Evolutionary conservation across 2,888 invertebrate genomes (phyloP), one percentile per base, ranked within the genome.

Genomic region (Heteromurus nitidus): DNA sequence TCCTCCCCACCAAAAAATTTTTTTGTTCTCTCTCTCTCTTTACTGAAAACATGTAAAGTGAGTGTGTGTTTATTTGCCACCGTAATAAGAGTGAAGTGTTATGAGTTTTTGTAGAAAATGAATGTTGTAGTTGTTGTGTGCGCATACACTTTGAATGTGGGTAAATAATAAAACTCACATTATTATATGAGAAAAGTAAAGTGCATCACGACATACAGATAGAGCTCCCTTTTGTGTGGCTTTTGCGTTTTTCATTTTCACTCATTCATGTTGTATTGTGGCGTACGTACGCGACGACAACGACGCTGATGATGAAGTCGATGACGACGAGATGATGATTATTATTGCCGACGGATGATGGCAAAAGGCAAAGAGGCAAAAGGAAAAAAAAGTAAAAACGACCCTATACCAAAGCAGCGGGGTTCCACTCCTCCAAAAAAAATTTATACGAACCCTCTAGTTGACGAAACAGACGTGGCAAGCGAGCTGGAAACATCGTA

Each of bases 341-440:
- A 77, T 77, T 79, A 64, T 79, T 62, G 64, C 77, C 50, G 64
- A 70, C 69, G 42, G 28, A 79, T 77, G 69, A 79, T 77, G 69
- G 69, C 69, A 77, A 70, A 79, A 70, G 47, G 70, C 13, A 55
- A 68, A 20, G 58, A 68, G 36, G 58, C 28, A 58, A 75, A 44
- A 26, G 62, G 62, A 60, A 36, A 53, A 50, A 58, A 75, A 44
- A 26, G 62, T 62, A 60, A 36, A 53, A 50, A 36, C 47, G 42
- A 77, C 76, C 76, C 68, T 69, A 60, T 60, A 30, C 69, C 16
- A 50, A 20, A 36, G 13, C 5, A 36, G 13, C 3, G n/a, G 55
- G 67, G 47, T 31, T 68, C 55, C 68, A 68, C 62, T 62, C 76
- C 62, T 68, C 68, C 76, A 75, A 67, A 75, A 53, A 75, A 75